phyloP scores from a whole-genome alignment of 1,140 invertebrate species.

The Vanessa tameamea region DNA sequence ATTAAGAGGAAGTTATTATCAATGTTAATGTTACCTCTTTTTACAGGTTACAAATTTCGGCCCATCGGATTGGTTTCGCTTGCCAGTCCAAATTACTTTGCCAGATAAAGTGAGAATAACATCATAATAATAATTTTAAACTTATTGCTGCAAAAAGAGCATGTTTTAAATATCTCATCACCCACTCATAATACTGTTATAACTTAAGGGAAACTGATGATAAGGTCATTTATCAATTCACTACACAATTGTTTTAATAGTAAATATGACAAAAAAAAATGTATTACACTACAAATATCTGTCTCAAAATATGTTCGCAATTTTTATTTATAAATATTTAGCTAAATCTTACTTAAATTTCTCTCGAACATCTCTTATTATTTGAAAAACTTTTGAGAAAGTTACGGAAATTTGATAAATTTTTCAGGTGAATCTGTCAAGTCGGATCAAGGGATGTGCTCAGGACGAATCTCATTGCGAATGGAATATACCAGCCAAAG shows the following conservation, averaged over 20 bases:
- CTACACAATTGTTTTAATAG: no score
- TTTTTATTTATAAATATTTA: no score
- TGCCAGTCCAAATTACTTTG: slow-evolving; percentile 41
- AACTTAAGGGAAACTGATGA: no score
- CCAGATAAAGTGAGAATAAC: slow-evolving; percentile 50
- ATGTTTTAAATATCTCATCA: no score
- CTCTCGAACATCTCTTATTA: not conserved
- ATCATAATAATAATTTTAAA: not conserved
- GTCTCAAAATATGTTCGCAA: not conserved
- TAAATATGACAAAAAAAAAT: not conserved
- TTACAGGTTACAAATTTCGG: slow-evolving; percentile 60
- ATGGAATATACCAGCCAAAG: slow-evolving; percentile 54
- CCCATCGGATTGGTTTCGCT: slow-evolving; percentile 57
- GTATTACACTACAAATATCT: not conserved
- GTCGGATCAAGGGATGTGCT: slow-evolving; percentile 46
- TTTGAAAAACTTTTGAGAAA: not conserved
- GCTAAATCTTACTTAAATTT: slow-evolving; percentile 11
- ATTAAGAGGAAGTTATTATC: no score
- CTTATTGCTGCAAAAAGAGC: not conserved
- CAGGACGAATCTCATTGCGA: slow-evolving; percentile 30
- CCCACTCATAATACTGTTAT: no score
- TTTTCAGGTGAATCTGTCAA: slow-evolving; percentile 53
- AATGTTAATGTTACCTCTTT: not conserved
- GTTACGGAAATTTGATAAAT: slow-evolving; percentile 4
- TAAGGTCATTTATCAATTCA: no score